Evolutionary conservation across 2,888 invertebrate species (phyloP).

Genomic region (Noctua pronuba): DNA sequence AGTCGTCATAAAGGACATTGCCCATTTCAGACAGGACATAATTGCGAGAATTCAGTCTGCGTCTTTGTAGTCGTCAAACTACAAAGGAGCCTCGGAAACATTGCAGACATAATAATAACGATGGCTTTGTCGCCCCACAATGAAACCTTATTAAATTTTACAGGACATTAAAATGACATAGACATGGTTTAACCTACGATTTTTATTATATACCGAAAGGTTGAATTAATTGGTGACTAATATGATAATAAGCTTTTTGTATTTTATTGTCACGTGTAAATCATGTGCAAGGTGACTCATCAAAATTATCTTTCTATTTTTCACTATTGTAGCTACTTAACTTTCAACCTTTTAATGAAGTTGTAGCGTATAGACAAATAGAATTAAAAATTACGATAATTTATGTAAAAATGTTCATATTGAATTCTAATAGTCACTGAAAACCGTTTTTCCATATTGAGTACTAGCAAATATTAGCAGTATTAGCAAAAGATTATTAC

Average conservation of each 20-base stretch:
- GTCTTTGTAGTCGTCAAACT: slow-evolving; percentile 25
- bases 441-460: neutral
- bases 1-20: slow-evolving; percentile 20
- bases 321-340: neutral
- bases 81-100: slow-evolving; percentile 48
- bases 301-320: slow-evolving; percentile 4
- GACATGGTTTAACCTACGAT: neutral
- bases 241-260: slow-evolving; percentile 9
- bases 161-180: neutral
- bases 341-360: slow-evolving; percentile 8
- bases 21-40: slow-evolving; percentile 34
- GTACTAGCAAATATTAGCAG: no score
- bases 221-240: slow-evolving; percentile 14
- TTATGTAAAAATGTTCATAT: neutral
- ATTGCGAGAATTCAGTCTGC: slow-evolving; percentile 33
- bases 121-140: slow-evolving; percentile 41
- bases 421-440: neutral
- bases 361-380: neutral
- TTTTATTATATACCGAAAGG: slow-evolving; percentile 5
- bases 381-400: neutral
- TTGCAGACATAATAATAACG: slow-evolving; percentile 31
- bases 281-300: neutral
- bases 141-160: slow-evolving; percentile 47
- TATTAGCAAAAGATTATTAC: neutral
- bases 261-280: slow-evolving; percentile 1